phyloP scores from a whole-genome alignment of 2,113 vertebrate species.

The Barnardius zonarius region DNA sequence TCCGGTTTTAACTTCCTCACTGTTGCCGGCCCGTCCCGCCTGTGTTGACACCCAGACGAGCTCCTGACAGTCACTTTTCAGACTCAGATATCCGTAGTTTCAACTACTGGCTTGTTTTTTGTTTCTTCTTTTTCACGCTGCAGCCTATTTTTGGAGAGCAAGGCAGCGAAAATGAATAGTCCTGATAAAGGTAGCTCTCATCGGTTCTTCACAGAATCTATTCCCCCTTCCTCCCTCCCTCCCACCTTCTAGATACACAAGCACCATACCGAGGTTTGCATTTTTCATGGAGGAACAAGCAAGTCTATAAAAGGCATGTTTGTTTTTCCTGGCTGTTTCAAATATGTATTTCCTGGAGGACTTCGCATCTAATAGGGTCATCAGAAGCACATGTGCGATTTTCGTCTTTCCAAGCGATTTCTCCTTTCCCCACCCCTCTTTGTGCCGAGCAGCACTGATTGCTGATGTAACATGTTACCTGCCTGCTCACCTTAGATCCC shows the following conservation, averaged over 20 bases:
- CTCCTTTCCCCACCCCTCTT: neutral
- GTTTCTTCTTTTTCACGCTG: neutral
- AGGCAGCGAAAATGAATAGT: neutral
- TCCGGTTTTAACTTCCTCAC: fast-evolving
- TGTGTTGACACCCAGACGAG: neutral
- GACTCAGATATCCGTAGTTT: neutral
- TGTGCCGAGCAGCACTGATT: neutral
- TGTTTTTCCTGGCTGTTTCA: constrained; percentile 60
- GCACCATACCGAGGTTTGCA: constrained; percentile 27
- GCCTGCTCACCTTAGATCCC: neutral
- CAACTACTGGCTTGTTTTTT: neutral
- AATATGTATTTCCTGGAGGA: constrained; percentile 66
- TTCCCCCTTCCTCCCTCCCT: constrained; percentile 11
- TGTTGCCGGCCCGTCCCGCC: neutral
- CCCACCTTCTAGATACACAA: constrained; percentile 21
- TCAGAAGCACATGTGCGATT: constrained; percentile 57
- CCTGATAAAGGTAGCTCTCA: constrained; percentile 45
- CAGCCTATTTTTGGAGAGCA: constrained; percentile 11
- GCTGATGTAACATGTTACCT: neutral
- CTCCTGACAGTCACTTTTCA: neutral
- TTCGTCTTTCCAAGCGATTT: constrained; percentile 35
- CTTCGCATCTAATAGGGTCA: constrained; percentile 41
- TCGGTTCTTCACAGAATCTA: constrained; percentile 36
- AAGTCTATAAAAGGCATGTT: constrained; percentile 55
- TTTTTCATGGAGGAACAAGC: constrained; percentile 56